phyloP scores from a whole-genome alignment of 2,797 vertebrate species.

The Dryobates pubescens region DNA sequence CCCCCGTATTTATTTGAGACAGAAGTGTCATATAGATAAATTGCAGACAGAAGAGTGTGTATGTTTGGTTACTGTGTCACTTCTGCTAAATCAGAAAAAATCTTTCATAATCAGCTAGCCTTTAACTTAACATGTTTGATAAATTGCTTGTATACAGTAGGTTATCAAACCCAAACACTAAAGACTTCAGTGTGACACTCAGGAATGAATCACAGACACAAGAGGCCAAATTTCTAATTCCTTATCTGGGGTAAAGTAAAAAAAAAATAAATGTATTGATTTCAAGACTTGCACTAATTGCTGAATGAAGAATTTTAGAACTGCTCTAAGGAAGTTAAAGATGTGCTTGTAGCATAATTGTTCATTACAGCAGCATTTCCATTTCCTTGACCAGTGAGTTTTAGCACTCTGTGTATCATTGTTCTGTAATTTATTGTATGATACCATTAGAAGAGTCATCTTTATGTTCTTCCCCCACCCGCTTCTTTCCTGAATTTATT shows the following conservation, averaged over 20 bases:
- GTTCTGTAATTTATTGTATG: not conserved
- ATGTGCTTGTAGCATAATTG: not conserved
- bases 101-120: conserved; percentile 20
- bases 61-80: not conserved
- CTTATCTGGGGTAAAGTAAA: not conserved
- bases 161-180: conserved; percentile 55
- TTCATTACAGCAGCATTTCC: not conserved
- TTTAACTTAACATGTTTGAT: conserved; percentile 49
- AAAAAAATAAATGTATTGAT: not conserved
- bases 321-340: not conserved
- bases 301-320: not conserved
- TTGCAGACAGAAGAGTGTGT: not conserved
- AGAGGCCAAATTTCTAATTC: conserved; percentile 13
- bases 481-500: not conserved
- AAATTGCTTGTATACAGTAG: conserved; percentile 40
- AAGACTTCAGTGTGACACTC: conserved; percentile 47
- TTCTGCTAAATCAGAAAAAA: conserved; percentile 44
- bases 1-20: not conserved
- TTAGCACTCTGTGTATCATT: not conserved
- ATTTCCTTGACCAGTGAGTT: not conserved
- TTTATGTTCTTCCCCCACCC: not conserved
- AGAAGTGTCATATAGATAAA: conserved; percentile 2
- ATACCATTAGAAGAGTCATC: not conserved
- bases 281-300: not conserved
- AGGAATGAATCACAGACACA: conserved; percentile 41